A percentile compares a stretch with the other conserved stretches of the same genome.
Conservation (phyloP, 2,888 invertebrate genomes). For the Drosophila heteroneura region DNA sequence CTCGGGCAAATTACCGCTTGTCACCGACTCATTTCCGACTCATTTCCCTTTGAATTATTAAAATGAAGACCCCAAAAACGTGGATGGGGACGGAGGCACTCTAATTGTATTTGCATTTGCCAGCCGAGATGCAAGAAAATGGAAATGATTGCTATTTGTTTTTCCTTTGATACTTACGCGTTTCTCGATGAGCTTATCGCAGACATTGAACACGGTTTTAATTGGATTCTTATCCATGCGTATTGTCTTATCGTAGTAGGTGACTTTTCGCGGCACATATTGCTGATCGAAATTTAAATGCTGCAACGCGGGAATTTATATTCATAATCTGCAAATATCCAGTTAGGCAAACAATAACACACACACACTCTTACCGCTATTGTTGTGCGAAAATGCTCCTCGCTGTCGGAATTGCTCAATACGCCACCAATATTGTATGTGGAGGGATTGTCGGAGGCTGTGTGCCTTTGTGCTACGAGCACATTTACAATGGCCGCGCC, state of each 20-base stretch:
- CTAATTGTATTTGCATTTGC: constrained; percentile 58
- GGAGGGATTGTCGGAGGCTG: constrained; percentile 87
- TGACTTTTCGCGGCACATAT: constrained; percentile 93
- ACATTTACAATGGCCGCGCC: constrained; percentile 54
- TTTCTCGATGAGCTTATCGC: constrained; percentile 94
- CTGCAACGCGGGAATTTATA: constrained; percentile 85
- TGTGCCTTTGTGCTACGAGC: constrained; percentile 71
- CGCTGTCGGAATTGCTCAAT: constrained; percentile 92
- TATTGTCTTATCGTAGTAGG: constrained; percentile 95
- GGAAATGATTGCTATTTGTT: constrained; percentile 2
- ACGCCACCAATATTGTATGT: constrained; percentile 97
- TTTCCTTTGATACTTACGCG: constrained; percentile 87
- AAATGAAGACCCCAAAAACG: constrained; percentile 47
- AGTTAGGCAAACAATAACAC: constrained; percentile 43
- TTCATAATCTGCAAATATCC: constrained; percentile 19
- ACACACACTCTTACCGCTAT: constrained; percentile 89
- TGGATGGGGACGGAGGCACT: constrained; percentile 11
- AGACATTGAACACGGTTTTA: constrained; percentile 96
- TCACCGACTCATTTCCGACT: constrained; percentile 71
- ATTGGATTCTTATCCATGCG: constrained; percentile 98
- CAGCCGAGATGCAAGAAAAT: constrained; percentile 4
- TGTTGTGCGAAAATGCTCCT: constrained; percentile 92
- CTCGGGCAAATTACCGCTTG: constrained; percentile 69
- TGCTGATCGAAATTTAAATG: constrained; percentile 93
- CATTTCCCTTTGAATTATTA: constrained; percentile 74